Conservation (phyloP, 2,888 invertebrate species). For the Lasioglossum figueresi region DNA sequence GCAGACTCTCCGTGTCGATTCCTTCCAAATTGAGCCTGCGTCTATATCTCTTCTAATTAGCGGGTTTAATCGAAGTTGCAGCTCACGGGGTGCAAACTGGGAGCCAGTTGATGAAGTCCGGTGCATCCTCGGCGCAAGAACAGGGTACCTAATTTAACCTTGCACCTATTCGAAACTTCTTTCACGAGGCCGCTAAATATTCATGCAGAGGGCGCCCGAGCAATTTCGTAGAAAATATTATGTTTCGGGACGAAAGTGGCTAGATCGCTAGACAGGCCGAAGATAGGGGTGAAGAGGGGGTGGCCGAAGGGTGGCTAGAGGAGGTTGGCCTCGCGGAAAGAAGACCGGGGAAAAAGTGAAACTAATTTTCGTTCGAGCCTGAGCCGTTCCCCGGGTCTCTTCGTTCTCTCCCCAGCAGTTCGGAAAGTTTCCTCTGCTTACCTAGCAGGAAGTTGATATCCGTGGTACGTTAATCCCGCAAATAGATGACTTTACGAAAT, state of each 20-base stretch:
- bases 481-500: constrained; percentile 73
- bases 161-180: constrained; percentile 43
- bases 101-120: neutral
- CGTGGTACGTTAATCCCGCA: constrained; percentile 71
- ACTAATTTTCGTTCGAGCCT: constrained; percentile 71
- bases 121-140: neutral
- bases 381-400: constrained; percentile 42
- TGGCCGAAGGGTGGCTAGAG: neutral
- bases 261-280: constrained; percentile 23
- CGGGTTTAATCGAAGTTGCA: neutral
- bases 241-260: constrained; percentile 63
- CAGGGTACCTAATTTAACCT: constrained; percentile 42
- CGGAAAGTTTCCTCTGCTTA: constrained; percentile 69
- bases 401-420: constrained; percentile 38
- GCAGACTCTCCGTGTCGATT: neutral
- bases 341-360: constrained; percentile 65
- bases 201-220: constrained; percentile 66
- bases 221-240: constrained; percentile 72
- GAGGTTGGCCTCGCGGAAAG: neutral
- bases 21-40: neutral
- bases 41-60: neutral
- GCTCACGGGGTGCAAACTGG: neutral
- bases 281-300: constrained; percentile 17
- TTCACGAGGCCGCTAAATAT: constrained; percentile 64
- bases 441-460: constrained; percentile 71